phyloP scores from a whole-genome alignment of 92 coral and sea anemone species.

The Galaxea fascicularis region DNA sequence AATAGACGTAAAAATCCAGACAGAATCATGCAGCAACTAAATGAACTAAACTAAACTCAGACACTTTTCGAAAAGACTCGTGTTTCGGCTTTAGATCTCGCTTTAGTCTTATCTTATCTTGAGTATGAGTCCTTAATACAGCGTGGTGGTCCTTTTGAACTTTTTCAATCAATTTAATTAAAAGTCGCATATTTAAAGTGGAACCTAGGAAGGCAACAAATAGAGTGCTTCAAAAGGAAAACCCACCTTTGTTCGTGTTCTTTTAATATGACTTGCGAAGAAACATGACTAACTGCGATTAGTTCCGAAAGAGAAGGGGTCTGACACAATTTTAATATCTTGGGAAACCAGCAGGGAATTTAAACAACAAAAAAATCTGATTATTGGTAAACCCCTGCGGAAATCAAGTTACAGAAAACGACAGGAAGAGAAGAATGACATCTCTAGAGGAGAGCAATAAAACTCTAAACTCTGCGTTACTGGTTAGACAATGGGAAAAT shows the following conservation, averaged over 20 bases:
- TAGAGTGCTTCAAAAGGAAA: background rate
- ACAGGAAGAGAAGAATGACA: too few relatives aligned
- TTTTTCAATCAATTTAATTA: too few relatives aligned
- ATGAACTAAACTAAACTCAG: background rate
- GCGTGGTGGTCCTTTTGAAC: too few relatives aligned
- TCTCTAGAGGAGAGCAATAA: background rate
- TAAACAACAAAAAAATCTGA: background rate
- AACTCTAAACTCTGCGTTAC: background rate
- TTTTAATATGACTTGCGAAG: background rate
- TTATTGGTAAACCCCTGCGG: background rate
- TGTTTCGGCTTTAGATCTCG: too few relatives aligned
- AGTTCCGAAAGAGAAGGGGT: background rate
- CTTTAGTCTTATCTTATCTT: too few relatives aligned
- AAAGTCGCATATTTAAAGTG: too few relatives aligned
- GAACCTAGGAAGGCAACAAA: too few relatives aligned
- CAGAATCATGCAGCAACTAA: background rate
- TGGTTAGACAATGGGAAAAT: background rate
- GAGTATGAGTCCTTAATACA: too few relatives aligned
- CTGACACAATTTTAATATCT: background rate
- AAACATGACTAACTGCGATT: background rate
- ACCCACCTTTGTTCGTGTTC: background rate
- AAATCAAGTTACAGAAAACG: background rate
- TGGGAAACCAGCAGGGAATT: background rate
- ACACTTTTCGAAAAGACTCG: too few relatives aligned
- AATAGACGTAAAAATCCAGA: background rate